These are phyloP conservation scores for Ophion ellenae DNA, from an alignment of 2,888 invertebrate genomes.

Conservation along the genomic window DNA sequence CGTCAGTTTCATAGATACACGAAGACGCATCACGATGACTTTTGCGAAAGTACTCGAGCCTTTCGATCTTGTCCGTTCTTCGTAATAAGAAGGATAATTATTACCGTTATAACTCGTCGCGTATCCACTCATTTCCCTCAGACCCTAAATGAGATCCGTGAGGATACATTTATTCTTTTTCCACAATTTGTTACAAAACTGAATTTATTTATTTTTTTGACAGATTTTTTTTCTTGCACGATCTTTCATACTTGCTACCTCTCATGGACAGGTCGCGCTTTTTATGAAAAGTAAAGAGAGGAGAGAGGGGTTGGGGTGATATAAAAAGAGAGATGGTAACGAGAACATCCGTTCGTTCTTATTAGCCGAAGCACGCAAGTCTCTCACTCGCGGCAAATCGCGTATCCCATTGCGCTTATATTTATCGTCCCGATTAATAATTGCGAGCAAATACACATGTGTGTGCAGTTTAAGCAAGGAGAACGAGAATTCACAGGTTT, in stretches of 20 bases:
- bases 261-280: background rate
- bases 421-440: conserved; percentile 83
- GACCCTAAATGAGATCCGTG: background rate
- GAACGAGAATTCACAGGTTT: conserved; percentile 61
- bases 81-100: background rate
- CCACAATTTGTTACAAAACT: background rate
- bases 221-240: conserved; percentile 9
- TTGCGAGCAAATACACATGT: conserved; percentile 73
- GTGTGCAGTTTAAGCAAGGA: conserved; percentile 33
- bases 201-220: conserved; percentile 2
- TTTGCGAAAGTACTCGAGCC: background rate
- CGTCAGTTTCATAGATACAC: background rate
- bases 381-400: conserved; percentile 72
- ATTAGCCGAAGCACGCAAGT: conserved; percentile 69
- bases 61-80: background rate
- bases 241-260: conserved; percentile 9
- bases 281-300: conserved; percentile 12
- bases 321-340: conserved; percentile 43
- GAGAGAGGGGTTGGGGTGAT: conserved; percentile 4
- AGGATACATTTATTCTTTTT: background rate
- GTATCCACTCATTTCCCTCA: background rate
- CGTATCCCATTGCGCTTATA: conserved; percentile 82
- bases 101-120: background rate
- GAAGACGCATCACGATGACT: background rate
- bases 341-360: conserved; percentile 66